phyloP scores from a whole-genome alignment of 2,113 vertebrate genomes.

The Thalassoma bifasciatum region DNA sequence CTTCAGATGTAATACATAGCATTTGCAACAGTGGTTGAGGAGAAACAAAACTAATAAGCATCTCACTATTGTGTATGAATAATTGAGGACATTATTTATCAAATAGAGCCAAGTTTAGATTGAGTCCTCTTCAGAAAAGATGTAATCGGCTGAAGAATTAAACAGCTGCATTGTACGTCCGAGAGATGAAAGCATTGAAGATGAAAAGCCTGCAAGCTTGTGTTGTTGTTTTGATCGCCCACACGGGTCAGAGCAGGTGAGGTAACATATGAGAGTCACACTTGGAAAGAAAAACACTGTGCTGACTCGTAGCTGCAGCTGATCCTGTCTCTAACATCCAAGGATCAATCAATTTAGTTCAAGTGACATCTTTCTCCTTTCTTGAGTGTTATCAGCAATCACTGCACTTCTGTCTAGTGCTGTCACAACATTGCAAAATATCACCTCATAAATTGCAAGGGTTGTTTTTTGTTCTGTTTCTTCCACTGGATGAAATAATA shows the following conservation, averaged over 20 bases:
- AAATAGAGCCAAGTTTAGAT: background rate
- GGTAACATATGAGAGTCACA: constrained; percentile 40
- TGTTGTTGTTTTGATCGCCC: constrained; percentile 46
- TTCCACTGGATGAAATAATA: background rate
- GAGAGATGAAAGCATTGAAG: constrained; percentile 27
- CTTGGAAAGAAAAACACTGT: constrained; percentile 24
- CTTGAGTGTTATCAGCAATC: constrained; percentile 3
- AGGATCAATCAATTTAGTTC: constrained; percentile 33
- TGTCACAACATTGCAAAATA: background rate
- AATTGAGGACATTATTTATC: background rate
- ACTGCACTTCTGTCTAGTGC: background rate
- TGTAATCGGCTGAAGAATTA: constrained; percentile 15
- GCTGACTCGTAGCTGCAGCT: constrained; percentile 15
- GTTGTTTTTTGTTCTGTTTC: constrained; percentile 8
- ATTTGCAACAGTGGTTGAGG: background rate
- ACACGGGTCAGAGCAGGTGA: constrained; percentile 22
- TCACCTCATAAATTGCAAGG: constrained; percentile 25
- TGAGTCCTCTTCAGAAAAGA: constrained; percentile 16
- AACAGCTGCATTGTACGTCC: background rate
- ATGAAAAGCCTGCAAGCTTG: constrained; percentile 24
- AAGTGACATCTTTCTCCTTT: constrained; percentile 28
- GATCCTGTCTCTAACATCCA: constrained; percentile 21
- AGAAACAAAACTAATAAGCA: background rate
- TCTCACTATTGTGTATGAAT: background rate
- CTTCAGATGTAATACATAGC: background rate